Evolutionary conservation across 2,888 invertebrate species (phyloP), one percentile per base, ranked within the genome.

Genomic region (Athrips mouffetella): DNA sequence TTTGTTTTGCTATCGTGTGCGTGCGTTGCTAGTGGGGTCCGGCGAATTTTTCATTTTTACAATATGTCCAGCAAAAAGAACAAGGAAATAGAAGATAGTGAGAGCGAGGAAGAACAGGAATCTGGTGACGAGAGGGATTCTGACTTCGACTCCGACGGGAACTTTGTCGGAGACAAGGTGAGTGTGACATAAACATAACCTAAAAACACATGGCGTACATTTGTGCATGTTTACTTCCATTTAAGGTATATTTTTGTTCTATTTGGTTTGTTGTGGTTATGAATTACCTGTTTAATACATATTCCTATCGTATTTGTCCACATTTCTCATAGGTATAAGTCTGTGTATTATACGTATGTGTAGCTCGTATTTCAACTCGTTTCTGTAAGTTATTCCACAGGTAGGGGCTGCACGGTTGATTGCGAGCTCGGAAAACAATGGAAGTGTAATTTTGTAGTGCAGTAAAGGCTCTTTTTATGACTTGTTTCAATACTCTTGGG

Each of bases 111-210:
- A 30, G 87, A 84, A 21, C 76, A 80, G 31, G 80, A 76, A 29
- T 82, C 81, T 6, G 86, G 74, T 10, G 81, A 70, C 49, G 86
- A 71, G 59, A 73, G 64, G 45, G 87, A 83, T 55, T 88, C 89
- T 0, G 89, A 89, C 58, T 73, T 86, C 10, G 89, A 89, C 63
- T 87, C 87, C 0, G 89, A 87, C 52, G 86, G 86, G 18, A 87
- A 90, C 41, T 91, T 82, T 57, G 77, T 88, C 20, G 91, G 90
- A 27, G 90, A 90, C 50, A 90, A 91, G 81, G 91, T 90, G 65
- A 50, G 62, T 46, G 47, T 46, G 54, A 63, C 59, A 71, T 85
- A 85, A 86, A 85, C 85, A n/a, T n/a, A n/a, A n/a, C n/a, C 84
- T 48, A 54, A 63, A 70, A 69, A 71, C 80, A 74, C 83, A 82